Evolutionary conservation across 2,888 invertebrate genomes (phyloP), one percentile per base, ranked within the genome.

Genomic region (Copidosoma aretas): DNA sequence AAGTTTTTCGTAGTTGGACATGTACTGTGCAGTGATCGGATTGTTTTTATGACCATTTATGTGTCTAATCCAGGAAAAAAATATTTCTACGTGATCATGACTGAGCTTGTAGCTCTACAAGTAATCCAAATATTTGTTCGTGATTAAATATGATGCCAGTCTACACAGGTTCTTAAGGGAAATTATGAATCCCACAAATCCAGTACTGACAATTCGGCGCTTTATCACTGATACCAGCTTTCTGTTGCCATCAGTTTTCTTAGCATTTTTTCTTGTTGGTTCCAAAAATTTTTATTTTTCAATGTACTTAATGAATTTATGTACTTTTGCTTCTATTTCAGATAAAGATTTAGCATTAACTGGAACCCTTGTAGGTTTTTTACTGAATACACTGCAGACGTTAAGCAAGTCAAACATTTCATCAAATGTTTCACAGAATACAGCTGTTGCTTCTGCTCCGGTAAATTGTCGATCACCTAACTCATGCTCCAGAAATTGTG

Each of bases 341-440:
- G 12, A 15, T n/a, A 66, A 66, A 32, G 52, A 19, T 14, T 49
- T 46, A 58, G 17, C 51, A n/a, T 17, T 57, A 22, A 68, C 51
- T 32, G 19, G 17, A 41, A 12, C 22, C 49, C 68, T 56, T 39
- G 32, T 17, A 22, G 63, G 63, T 21, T 57, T 63, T 63, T 57
- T 68, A 22, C 58, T 63, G 63, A 63, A 68, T 63, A 32, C 57
- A 52, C 32, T 63, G 32, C 41, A n/a, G 24, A 51, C 39, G 52
- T 68, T 68, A 12, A 68, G 41, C 19, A 68, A n/a, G 39, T 68
- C 62, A 51, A 62, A 63, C n/a, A 63, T 68, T 19, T 63, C 63
- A 58, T 68, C 57, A 58, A 68, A 24, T 17, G 60, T 64, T 46
- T 52, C 17, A 24, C 71, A 72, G 63, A 75, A 76, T 52, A 51